Evolutionary conservation across 2,113 vertebrate genomes (phyloP), one percentile per base, ranked within the genome.

Genomic region (Trachemys scripta): DNA sequence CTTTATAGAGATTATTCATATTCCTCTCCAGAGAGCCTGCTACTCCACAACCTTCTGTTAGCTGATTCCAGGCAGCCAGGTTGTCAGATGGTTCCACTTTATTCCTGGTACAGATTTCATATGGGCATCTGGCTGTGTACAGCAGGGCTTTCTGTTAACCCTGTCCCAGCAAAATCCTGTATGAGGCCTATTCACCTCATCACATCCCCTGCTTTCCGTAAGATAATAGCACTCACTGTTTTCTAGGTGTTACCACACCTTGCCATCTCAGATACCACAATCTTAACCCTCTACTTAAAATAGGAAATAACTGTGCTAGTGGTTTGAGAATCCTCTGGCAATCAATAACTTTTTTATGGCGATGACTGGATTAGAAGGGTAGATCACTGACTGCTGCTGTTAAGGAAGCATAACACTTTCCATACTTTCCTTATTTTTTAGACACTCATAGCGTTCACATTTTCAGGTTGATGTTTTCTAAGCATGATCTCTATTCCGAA

Each of bases 381-480:
- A 62, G 62, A 16, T 65, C 29, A 31, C 29, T 65, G 62, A 65
- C 11, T 65, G 62, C 62, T 24, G n/a, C 42, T 12, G 38, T 75
- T 24, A 24, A 75, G 38, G 38, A 42, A 42, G 38, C 69, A 22
- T 75, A 75, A 75, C 38, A 42, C 38, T 75, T 75, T n/a, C 69
- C 69, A 42, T 10, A 22, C n/a, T 65, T 24, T 24, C n/a, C 69
- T 42, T 20, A 75, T 38, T 14, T 85, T 27, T 84, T 80, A 76
- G 24, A n/a, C 10, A 50, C 12, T 84, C 25, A 5, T 75, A 90
- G 35, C 19, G 79, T 90, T 29, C 62, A 87, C 12, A 10, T 24
- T 95, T 92, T 57, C 75, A 90, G 59, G 5, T 69, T 95, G 84
- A 85, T 72, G 81, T 85, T 62, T 29, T 75, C 47, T 83, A 89